Percentiles rank a stretch among this genome's conserved stretches.
These are phyloP conservation scores for Andrena flavipes DNA, from an alignment of 2,888 invertebrate genomes.

Conservation along the genomic window DNA sequence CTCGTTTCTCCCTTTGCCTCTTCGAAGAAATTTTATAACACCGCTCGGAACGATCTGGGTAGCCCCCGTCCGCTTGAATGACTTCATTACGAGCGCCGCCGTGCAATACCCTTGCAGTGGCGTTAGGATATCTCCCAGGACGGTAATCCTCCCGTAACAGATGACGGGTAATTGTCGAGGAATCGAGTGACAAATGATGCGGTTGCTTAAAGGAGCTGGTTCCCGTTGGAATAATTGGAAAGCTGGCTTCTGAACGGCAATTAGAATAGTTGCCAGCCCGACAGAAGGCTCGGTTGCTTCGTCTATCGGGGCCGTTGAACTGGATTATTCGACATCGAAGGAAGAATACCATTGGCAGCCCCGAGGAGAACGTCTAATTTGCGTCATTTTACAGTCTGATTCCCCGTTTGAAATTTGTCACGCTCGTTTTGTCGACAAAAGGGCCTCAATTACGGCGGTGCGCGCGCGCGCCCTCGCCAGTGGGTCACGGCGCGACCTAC, in stretches of 20 bases:
- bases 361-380: not conserved
- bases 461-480: constrained; percentile 36
- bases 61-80: too few species aligned
- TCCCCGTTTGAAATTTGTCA: constrained; percentile 44
- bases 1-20: not conserved
- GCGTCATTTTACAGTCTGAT: constrained; percentile 6
- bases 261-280: too few species aligned
- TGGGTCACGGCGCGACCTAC: constrained; percentile 66
- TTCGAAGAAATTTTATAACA: not conserved
- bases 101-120: too few species aligned
- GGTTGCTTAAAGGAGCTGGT: too few species aligned
- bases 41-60: not conserved
- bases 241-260: too few species aligned
- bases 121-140: too few species aligned
- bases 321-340: not conserved
- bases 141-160: too few species aligned
- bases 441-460: constrained; percentile 43
- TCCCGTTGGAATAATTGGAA: too few species aligned
- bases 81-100: too few species aligned
- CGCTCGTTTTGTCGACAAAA: constrained; percentile 53
- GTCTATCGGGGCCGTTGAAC: not conserved
- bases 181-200: too few species aligned
- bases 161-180: too few species aligned
- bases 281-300: too few species aligned
- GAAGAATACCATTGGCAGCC: not conserved